These are phyloP conservation scores for Linyphia triangularis DNA, from an alignment of 2,888 invertebrate species.

Conservation along the genomic window DNA sequence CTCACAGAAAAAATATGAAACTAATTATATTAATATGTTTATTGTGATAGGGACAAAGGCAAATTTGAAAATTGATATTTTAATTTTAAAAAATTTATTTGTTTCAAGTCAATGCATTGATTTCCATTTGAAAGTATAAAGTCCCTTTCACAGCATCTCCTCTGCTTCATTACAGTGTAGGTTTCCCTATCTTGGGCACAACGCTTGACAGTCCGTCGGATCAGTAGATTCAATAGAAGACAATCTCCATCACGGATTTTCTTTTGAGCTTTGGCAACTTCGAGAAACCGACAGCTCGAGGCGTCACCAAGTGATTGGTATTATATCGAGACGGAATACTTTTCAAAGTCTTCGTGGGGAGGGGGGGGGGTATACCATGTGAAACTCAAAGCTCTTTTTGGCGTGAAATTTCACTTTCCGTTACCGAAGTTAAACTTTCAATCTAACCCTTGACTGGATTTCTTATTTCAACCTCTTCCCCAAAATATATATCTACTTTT, in stretches of 20 bases:
- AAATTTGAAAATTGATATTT: no score
- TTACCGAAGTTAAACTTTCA: conserved; percentile 56
- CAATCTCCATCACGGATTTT: conserved; percentile 58
- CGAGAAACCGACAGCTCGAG: conserved; percentile 18
- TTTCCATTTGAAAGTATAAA: neutral
- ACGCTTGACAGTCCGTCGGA: conserved; percentile 28
- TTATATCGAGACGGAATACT: conserved; percentile 36
- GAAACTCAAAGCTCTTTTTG: conserved; percentile 54
- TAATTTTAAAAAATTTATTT: no score
- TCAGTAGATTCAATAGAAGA: conserved; percentile 41
- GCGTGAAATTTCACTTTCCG: conserved; percentile 72
- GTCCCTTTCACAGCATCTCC: no score
- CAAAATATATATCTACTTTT: conserved; percentile 43
- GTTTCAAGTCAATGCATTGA: neutral
- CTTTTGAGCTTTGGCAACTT: conserved; percentile 35
- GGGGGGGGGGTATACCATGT: neutral
- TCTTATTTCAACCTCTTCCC: conserved; percentile 42
- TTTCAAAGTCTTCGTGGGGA: conserved; percentile 14
- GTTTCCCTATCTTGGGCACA: neutral
- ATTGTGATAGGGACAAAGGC: no score
- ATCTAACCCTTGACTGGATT: conserved; percentile 69
- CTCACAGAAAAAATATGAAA: no score
- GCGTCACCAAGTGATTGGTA: conserved; percentile 47
- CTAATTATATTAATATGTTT: no score
- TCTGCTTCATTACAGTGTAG: conserved; percentile 10